Evolutionary conservation across 2,888 invertebrate genomes (phyloP), one percentile per base, ranked within the genome.

Genomic region (Protophormia terraenovae): DNA sequence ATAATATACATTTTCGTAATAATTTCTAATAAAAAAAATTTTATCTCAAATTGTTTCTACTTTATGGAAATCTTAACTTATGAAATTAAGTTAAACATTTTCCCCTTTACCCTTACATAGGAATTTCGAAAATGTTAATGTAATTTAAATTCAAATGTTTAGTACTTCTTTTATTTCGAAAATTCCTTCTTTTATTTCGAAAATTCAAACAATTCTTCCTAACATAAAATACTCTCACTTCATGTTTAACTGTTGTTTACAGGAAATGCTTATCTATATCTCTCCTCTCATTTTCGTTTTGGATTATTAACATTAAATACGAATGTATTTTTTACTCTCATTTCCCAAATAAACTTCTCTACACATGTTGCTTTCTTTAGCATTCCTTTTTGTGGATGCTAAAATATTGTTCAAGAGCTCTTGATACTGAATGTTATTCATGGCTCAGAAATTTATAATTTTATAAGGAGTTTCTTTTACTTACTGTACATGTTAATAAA

Each of bases 371-470:
- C 3, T 3, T 8, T 1, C 12, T 7, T 8, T 27, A 19, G n/a
- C 1, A n/a, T 22, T 19, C 12, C 3, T 22, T 12, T 77, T 72
- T 80, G 72, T 73, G 72, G 66, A 80, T 35, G 16, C 35, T 72
- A 80, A 72, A 41, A 5, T 4, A 35, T 45, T 10, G 41, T 53
- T 8, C 0, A 1, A 19, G 22, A 55, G 45, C 29, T 66, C 80
- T 66, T 73, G 72, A 73, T 72, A 66, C 66, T 80, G 72, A 80
- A 80, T 71, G 22, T 58, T 53, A 7, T 22, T n/a, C n/a, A n/a
- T 41, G n/a, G 0, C n/a, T 53, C 29, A 8, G 24, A 24, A 27
- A 16, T 5, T 14, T 47, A 62, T 41, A 24, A 14, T 22, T 8
- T 67, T 16, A n/a, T 24, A 62, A 69, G 38, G 14, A 16, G n/a